Conservation (phyloP, 2,113 vertebrate genomes). For the Sylvietta virens region DNA sequence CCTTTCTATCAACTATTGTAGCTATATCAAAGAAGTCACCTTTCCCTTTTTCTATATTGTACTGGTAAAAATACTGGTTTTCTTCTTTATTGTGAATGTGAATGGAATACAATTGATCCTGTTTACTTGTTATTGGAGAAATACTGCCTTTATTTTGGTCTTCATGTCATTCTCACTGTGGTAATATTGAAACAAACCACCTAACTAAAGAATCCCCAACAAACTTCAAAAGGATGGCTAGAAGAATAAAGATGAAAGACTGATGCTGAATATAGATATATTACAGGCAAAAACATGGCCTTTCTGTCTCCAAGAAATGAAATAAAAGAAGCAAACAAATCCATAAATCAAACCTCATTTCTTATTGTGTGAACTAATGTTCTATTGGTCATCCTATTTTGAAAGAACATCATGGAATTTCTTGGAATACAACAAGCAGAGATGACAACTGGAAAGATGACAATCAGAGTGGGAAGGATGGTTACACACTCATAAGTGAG, state of each 20-base stretch:
- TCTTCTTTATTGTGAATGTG: background rate
- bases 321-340: background rate
- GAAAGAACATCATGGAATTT: background rate
- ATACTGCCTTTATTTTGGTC: background rate
- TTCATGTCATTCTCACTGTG: background rate
- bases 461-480: background rate
- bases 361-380: background rate
- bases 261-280: background rate
- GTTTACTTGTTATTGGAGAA: background rate
- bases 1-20: background rate
- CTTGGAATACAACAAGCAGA: background rate
- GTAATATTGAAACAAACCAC: background rate
- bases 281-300: background rate
- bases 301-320: background rate
- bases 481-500: background rate
- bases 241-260: background rate
- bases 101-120: background rate
- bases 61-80: background rate
- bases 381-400: background rate
- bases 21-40: background rate
- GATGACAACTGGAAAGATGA: background rate
- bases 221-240: background rate
- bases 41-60: background rate
- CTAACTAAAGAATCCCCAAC: background rate
- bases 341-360: background rate